Evolutionary conservation across 2,888 invertebrate species (phyloP), one percentile per base, ranked within the genome.

Genomic region (Cephus sareptanus): DNA sequence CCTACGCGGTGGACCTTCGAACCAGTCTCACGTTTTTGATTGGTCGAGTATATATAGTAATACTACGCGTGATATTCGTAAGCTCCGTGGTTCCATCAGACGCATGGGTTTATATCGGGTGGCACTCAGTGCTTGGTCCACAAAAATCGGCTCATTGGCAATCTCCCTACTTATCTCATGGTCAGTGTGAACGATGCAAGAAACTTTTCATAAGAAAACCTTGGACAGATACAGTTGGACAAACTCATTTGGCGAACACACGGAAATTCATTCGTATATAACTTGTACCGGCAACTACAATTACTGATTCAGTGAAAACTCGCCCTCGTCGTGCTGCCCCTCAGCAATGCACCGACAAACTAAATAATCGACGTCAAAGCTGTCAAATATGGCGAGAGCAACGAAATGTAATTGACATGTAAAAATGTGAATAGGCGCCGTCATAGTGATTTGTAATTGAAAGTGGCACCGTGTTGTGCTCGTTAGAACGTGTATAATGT

Each of bases 281-380:
- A 40, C 40, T 40, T 15, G 40, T 6, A 40, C 40, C 40, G 6
- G 15, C 15, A 40, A 40, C 15, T 40, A 15, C 4, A 40, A 6
- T 40, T 15, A 6, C 40, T 40, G 40, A 40, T 40, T 40, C 70
- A 33, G 15, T 70, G 71, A 33, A 71, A 71, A 71, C 71, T 34
- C 34, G 71, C 77, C 79, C 77, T 77, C 80, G 78, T 81, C 81
- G 88, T 87, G 89, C 89, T 90, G 86, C 87, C 87, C 84, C 82
- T 80, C 85, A 89, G 84, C 82, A 82, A 88, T 85, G 85, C 82
- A 79, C 80, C 80, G 80, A 82, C 83, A 84, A 91, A 93, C 92
- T 89, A 93, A 92, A 92, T 92, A 93, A 93, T 93, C 93, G 93
- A 93, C 93, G 92, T 93, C 91, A 92, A 92, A 90, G 90, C 91